phyloP scores from a whole-genome alignment of 1,140 invertebrate species.

The Drosophila trapezifrons region DNA sequence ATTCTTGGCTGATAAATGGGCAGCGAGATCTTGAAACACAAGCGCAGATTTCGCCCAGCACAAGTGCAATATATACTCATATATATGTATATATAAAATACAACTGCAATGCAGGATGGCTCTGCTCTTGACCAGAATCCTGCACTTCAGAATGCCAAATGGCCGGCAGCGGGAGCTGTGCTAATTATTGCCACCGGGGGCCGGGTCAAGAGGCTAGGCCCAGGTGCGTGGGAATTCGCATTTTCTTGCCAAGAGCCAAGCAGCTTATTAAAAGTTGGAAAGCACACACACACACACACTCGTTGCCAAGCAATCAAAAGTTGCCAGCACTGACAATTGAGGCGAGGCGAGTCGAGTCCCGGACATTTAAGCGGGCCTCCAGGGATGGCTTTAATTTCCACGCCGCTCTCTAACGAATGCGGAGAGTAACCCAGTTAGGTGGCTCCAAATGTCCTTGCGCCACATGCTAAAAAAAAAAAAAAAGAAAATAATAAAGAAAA shows the following conservation, averaged over 20 bases:
- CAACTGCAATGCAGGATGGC: conserved; percentile 45
- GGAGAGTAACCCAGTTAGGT: conserved; percentile 66
- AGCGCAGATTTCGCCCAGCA: conserved; percentile 48
- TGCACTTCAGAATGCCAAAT: conserved; percentile 19
- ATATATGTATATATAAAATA: conserved; percentile 34
- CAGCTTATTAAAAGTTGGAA: conserved; percentile 63
- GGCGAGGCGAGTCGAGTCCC: conserved; percentile 15
- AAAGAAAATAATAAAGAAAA: conserved; percentile 29
- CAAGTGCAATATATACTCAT: conserved; percentile 27
- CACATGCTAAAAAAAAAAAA: conserved; percentile 35
- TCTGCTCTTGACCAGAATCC: conserved; percentile 22
- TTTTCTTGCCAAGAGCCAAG: conserved; percentile 21
- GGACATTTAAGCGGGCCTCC: conserved; percentile 22
- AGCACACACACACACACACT: conserved; percentile 35
- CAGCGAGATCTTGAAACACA: conserved; percentile 64
- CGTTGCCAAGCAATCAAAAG: conserved; percentile 52
- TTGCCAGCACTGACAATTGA: conserved; percentile 44
- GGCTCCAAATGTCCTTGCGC: conserved; percentile 57
- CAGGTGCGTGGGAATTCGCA: conserved; percentile 31
- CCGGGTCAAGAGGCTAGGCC: neutral
- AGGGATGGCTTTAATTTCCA: conserved; percentile 31
- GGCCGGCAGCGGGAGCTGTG: conserved; percentile 5
- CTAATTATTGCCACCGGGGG: conserved; percentile 28
- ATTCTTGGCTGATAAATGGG: conserved; percentile 74
- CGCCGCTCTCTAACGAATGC: too few relatives aligned